phyloP scores from a whole-genome alignment of 2,888 invertebrate species.

The Prosopocoilus inquinatus region DNA sequence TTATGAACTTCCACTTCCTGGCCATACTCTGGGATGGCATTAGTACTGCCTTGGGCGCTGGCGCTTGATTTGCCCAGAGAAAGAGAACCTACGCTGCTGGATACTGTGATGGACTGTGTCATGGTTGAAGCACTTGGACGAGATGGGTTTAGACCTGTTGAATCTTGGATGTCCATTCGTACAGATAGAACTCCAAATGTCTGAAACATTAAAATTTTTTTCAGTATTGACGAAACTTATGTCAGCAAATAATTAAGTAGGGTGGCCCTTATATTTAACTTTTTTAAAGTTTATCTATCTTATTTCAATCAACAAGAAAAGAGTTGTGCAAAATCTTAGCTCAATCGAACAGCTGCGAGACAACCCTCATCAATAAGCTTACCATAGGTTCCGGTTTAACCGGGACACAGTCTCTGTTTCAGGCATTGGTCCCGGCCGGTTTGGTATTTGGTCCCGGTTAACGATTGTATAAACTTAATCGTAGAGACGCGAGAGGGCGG shows the following conservation, averaged over 20 bases:
- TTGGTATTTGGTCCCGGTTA: not conserved
- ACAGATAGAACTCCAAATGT: constrained; percentile 93
- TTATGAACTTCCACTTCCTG: constrained; percentile 87
- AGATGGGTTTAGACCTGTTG: constrained; percentile 64
- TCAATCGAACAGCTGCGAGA: no score
- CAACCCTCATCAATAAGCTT: not conserved
- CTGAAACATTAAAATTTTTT: constrained; percentile 47
- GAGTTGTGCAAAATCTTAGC: no score
- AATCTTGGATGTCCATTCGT: constrained; percentile 84
- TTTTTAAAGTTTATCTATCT: not conserved
- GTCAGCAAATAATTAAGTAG: not conserved
- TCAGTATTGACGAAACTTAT: no score
- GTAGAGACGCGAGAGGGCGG: no score
- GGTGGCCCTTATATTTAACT: not conserved
- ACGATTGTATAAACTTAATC: no score
- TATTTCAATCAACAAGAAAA: no score
- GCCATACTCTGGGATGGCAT: constrained; percentile 58
- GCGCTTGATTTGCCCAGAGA: constrained; percentile 52
- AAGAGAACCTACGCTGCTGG: constrained; percentile 55
- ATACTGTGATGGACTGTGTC: constrained; percentile 61
- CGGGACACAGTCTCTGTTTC: not conserved
- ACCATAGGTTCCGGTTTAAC: no score
- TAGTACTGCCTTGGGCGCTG: constrained; percentile 48
- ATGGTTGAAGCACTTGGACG: constrained; percentile 78
- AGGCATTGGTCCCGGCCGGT: no score